Conservation (phyloP, 2,888 invertebrate species). For the Siphlonurus alternatus region DNA sequence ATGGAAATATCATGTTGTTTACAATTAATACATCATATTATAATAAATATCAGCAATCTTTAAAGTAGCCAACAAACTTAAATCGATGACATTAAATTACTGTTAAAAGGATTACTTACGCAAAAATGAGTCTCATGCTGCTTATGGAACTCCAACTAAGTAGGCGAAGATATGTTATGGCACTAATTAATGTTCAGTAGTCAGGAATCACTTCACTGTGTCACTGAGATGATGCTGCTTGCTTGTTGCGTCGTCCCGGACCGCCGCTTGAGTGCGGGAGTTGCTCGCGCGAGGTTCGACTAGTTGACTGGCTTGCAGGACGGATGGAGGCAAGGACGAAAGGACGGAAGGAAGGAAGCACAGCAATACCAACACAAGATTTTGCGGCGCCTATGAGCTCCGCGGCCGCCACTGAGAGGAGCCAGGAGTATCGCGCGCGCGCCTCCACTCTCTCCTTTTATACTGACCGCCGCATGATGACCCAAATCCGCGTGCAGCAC, state of each 20-base stretch:
- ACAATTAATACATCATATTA: no score
- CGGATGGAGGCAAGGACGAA: not conserved
- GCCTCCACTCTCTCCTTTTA: constrained; percentile 3
- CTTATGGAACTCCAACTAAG: no score
- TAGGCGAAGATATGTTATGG: not conserved
- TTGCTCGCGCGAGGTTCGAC: not conserved
- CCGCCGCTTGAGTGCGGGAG: not conserved
- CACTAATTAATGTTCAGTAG: not conserved
- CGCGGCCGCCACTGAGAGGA: not conserved
- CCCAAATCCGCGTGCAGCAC: not conserved
- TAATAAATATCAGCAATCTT: no score
- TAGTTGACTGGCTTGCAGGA: not conserved
- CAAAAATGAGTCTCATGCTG: not conserved
- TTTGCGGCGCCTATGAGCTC: not conserved
- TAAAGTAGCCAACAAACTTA: not conserved
- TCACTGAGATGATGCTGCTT: not conserved
- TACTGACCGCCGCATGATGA: not conserved
- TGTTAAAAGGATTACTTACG: not conserved
- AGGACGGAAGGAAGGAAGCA: not conserved
- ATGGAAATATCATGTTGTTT: no score
- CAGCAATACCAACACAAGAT: not conserved
- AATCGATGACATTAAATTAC: not conserved
- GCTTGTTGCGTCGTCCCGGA: no score
- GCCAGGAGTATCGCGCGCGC: not conserved
- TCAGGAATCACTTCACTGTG: not conserved